Conservation (phyloP, 2,888 invertebrate species). For the Pseudococcus viburni region DNA sequence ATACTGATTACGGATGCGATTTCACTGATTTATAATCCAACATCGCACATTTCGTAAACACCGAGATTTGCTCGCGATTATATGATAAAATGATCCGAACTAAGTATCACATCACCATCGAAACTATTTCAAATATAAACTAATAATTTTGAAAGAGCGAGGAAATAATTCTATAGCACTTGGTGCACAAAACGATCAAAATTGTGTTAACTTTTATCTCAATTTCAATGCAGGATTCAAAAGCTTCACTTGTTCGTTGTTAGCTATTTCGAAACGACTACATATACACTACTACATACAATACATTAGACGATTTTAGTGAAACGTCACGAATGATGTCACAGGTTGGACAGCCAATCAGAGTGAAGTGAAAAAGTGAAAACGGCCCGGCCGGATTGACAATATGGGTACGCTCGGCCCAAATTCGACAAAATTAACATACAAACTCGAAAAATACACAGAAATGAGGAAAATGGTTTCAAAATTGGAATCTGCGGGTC, state of each 20-base stretch:
- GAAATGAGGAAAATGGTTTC: too few relatives aligned
- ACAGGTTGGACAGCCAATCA: too few relatives aligned
- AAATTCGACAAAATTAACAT: too few relatives aligned
- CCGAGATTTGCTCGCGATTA: constrained; percentile 22
- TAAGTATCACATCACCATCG: not conserved
- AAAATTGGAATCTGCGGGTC: too few relatives aligned
- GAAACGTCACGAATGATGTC: too few relatives aligned
- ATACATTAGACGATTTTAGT: too few relatives aligned
- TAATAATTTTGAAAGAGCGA: not conserved
- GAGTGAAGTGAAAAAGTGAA: too few relatives aligned
- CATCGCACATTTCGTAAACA: constrained; percentile 51
- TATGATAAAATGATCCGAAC: not conserved
- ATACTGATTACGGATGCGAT: not conserved
- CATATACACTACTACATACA: constrained; percentile 27
- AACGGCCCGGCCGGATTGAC: too few relatives aligned
- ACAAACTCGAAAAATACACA: too few relatives aligned
- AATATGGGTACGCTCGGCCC: too few relatives aligned
- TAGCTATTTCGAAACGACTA: not conserved
- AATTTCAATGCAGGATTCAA: not conserved
- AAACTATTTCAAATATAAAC: not conserved
- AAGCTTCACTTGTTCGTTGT: not conserved
- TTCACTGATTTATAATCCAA: not conserved
- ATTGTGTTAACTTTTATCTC: constrained; percentile 15
- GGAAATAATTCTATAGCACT: not conserved
- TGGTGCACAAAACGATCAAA: not conserved